Base-by-base conservation (phyloP, 2,888 invertebrate species). In the Alloscopus bannaensis region DNA sequence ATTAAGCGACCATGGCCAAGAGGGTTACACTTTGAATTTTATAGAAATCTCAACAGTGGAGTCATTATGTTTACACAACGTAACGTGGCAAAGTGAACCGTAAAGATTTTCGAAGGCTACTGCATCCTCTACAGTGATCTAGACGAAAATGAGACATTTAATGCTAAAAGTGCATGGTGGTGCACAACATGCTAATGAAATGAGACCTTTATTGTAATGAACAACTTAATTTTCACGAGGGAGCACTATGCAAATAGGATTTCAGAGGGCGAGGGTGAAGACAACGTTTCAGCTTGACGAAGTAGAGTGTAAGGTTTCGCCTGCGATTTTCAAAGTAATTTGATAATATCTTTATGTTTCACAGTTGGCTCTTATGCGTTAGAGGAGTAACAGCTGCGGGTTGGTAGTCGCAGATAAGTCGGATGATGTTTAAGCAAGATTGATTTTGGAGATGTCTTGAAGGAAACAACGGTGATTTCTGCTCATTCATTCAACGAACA, bases 131-230 rank as follows among this genome's bases (percentile, higher is more conserved):
- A 59, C 59, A 31, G 31, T 59, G 59, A 50, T 22, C 20, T 20
- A 50, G 50, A 3, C 29, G 26, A 22, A 11, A 55, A 26, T 55
- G 13, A 28, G 55, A 52, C 55, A 20, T 42, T 40, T 70, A 52
- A 36, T 71, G 29, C 28, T 47, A 50, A 60, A 57, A 36, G 62
- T 52, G 4, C 47, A 18, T 50, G 64, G 42, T 73, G 65, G 65
- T 64, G 65, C 64, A 55, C 72, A 68, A 55, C 55, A 73, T 73
- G 65, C 47, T 73, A 73, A 75, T 75, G 75, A 75, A 75, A 75
- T 50, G 66, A 75, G 65, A 75, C 59, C 73, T 75, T 75, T 75
- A 75, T 75, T 75, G 75, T 75, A 75, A 75, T 73, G 72, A 73
- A 73, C 72, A 73, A 73, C 64, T 73, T 73, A 73, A 73, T 73